These are phyloP conservation scores for Scopus umbretta DNA, from an alignment of 2,113 vertebrate genomes.

Conservation along the genomic window DNA sequence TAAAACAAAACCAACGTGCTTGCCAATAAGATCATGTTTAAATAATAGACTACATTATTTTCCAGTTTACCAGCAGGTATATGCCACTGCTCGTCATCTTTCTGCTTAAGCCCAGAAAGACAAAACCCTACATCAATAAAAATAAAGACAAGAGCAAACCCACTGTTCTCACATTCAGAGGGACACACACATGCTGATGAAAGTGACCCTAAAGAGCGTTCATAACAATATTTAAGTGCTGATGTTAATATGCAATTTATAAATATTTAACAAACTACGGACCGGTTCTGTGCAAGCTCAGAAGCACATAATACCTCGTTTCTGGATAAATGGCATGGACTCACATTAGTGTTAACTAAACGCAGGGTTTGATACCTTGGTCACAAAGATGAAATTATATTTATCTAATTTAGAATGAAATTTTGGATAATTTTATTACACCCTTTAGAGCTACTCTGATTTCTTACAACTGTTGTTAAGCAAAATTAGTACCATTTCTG, in stretches of 20 bases:
- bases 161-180: neutral
- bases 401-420: neutral
- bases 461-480: neutral
- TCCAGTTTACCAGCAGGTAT: neutral
- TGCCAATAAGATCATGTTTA: slow-evolving; percentile 22
- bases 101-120: neutral
- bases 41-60: neutral
- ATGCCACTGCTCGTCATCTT: neutral
- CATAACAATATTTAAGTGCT: neutral
- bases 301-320: neutral
- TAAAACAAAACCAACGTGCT: slow-evolving; percentile 35
- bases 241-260: neutral
- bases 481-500: neutral
- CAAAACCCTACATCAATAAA: neutral
- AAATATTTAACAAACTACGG: slow-evolving; percentile 17
- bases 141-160: neutral
- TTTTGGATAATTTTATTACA: neutral
- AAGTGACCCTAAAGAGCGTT: neutral
- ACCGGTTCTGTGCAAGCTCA: neutral
- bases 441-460: neutral
- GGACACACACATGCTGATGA: neutral
- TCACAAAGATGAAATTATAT: neutral
- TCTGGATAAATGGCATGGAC: neutral
- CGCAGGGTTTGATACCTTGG: neutral
- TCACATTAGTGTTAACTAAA: neutral